Evolutionary conservation across 2,888 invertebrate genomes (phyloP), one percentile per base, ranked within the genome.

Genomic region (Xestobium rufovillosum): DNA sequence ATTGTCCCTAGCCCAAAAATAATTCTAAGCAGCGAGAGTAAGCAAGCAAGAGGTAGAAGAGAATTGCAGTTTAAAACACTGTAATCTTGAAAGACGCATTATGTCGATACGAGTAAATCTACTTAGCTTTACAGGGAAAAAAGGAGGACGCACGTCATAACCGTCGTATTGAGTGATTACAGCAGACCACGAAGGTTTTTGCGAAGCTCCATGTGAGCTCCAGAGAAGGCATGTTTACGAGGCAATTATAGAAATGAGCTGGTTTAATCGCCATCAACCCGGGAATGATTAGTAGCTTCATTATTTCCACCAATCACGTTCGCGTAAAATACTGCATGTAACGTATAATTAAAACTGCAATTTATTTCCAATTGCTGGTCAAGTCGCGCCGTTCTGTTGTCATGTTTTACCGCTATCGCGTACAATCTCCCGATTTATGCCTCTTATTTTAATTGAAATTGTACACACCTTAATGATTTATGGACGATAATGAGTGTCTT

Each of bases 201-300:
- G 39, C 36, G 28, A 31, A 31, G 43, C 35, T 42, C 44, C 39
- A 39, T 38, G 41, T 39, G 45, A 39, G 47, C 43, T 50, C 37
- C 51, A 54, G 57, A 53, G 56, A 54, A 60, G 63, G 60, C 61
- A 61, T 63, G 61, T 63, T 63, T 63, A 63, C 60, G 60, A 49
- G 52, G 59, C 61, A 61, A 61, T 63, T 63, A 62, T 51, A 61
- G 61, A 60, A 62, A 63, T 62, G 60, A 61, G 61, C 59, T 56
- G 60, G 57, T 61, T 62, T 61, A 60, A 59, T 60, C 56, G 58
- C 53, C 56, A 57, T 61, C 60, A 56, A 53, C 4, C 50, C 53
- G 40, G 48, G 57, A 61, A 62, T 62, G 61, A 63, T 63, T 60
- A 57, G 61, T 63, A 53, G 60, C 63, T 62, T 63, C 61, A 63